Conservation (phyloP, 2,888 invertebrate species). For the Sarcophaga caerulescens region DNA sequence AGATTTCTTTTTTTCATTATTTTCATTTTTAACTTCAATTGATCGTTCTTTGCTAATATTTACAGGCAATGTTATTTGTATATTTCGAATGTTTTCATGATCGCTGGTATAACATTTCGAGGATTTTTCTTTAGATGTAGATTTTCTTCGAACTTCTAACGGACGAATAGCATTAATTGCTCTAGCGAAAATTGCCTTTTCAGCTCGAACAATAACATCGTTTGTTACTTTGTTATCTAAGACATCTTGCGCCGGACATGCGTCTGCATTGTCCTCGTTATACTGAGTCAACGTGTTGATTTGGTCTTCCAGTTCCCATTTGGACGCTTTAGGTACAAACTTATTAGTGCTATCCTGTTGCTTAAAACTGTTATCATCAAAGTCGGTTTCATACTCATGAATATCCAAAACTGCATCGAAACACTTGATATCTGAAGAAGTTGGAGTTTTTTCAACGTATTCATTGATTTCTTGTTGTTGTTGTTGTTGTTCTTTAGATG, state of each 20-base stretch:
- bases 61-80: constrained; percentile 81
- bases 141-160: constrained; percentile 86
- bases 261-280: constrained; percentile 81
- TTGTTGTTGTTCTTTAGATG: constrained; percentile 23
- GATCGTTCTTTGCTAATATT: constrained; percentile 81
- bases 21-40: constrained; percentile 72
- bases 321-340: constrained; percentile 88
- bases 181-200: constrained; percentile 95
- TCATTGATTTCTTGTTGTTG: constrained; percentile 17
- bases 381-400: constrained; percentile 75
- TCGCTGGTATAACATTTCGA: constrained; percentile 82
- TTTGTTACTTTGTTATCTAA: constrained; percentile 87
- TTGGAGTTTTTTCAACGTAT: constrained; percentile 55
- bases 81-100: constrained; percentile 78
- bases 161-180: constrained; percentile 91
- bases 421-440: constrained; percentile 71
- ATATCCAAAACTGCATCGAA: constrained; percentile 76
- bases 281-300: constrained; percentile 82
- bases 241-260: constrained; percentile 51
- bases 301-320: constrained; percentile 96
- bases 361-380: constrained; percentile 71
- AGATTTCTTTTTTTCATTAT: constrained; percentile 81
- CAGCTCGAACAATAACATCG: constrained; percentile 94
- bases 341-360: constrained; percentile 57
- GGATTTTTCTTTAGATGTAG: constrained; percentile 84